Conservation (phyloP, 2,797 vertebrate species). For the Diglossa cyanea region DNA sequence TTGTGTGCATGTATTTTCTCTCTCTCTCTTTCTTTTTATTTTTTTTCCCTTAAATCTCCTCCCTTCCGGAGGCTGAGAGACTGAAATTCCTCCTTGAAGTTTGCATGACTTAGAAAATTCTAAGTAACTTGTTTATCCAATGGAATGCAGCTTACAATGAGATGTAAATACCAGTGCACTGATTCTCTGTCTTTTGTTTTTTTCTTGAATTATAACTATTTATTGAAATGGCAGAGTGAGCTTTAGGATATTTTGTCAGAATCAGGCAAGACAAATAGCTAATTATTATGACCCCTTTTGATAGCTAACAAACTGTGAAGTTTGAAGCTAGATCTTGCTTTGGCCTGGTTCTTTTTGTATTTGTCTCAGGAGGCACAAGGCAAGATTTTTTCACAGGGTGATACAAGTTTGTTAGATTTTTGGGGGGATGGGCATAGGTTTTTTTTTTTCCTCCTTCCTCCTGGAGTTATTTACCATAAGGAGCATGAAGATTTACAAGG, state of each 20-base stretch:
- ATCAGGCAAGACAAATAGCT: background rate
- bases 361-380: background rate
- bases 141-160: background rate
- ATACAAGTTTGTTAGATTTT: background rate
- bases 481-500: background rate
- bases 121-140: background rate
- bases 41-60: background rate
- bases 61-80: background rate
- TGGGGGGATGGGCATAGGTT: no score
- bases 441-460: background rate
- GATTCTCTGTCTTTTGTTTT: background rate
- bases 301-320: background rate
- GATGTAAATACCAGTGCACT: background rate
- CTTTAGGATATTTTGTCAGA: background rate
- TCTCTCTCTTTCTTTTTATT: background rate
- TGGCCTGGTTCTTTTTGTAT: background rate
- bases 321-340: background rate
- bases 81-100: background rate
- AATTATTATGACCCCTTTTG: background rate
- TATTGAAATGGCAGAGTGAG: background rate
- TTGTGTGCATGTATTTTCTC: background rate
- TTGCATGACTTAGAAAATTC: background rate
- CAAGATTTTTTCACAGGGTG: background rate
- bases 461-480: background rate
- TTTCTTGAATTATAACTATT: background rate